A percentile compares a stretch with the other conserved stretches of the same genome.
Evolutionary conservation across 1,140 invertebrate species (phyloP).

Genomic region (Phymorhynchus buccinoides): DNA sequence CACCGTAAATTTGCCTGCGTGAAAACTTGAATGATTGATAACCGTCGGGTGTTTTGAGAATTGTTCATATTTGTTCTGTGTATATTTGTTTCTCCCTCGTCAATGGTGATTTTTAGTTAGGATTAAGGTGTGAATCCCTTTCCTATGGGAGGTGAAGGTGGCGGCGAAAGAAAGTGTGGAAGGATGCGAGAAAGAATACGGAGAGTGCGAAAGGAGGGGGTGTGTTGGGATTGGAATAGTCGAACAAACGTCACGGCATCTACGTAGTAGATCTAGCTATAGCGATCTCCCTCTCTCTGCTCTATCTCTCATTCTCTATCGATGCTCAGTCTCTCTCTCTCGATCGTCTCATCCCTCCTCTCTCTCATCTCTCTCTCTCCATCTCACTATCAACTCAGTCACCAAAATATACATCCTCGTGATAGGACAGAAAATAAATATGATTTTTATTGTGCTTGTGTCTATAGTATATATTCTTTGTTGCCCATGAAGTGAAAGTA

Average conservation of each 20-base stretch:
- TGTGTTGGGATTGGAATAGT: background rate
- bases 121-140: too few species aligned
- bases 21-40: too few species aligned
- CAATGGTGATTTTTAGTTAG: too few species aligned
- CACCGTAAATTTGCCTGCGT: too few species aligned
- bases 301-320: background rate
- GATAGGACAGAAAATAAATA: background rate
- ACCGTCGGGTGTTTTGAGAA: too few species aligned
- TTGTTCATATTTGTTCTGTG: too few species aligned
- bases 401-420: background rate
- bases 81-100: too few species aligned
- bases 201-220: background rate
- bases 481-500: background rate
- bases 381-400: background rate
- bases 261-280: background rate
- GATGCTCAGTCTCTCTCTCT: too few species aligned
- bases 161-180: background rate
- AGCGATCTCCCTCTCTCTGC: background rate
- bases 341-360: too few species aligned
- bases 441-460: background rate
- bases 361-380: too few species aligned
- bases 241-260: background rate
- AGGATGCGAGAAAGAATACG: background rate
- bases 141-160: background rate
- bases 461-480: background rate